Evolutionary conservation across 1,140 invertebrate species (phyloP).

Genomic region (Ganaspis sp.): DNA sequence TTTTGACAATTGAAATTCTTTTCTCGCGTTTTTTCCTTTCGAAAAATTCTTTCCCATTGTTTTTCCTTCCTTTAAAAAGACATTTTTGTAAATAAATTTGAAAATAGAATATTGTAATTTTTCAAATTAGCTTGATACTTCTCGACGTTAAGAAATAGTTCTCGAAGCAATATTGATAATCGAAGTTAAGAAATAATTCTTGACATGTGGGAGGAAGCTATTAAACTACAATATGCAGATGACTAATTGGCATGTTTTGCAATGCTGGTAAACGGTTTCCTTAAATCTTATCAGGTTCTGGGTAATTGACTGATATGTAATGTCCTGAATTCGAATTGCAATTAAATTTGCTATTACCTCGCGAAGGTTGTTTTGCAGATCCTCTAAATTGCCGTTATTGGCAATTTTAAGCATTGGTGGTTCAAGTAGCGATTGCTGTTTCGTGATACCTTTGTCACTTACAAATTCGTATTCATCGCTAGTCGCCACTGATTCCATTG

Average conservation of each 20-base stretch:
- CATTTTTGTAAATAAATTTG: too few species aligned
- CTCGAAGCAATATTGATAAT: background rate
- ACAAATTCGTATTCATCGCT: conserved; percentile 92
- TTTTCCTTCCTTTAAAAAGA: too few species aligned
- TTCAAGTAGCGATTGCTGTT: conserved; percentile 70
- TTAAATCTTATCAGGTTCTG: conserved; percentile 31
- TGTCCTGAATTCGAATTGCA: conserved; percentile 25
- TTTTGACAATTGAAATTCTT: too few species aligned
- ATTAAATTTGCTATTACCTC: conserved; percentile 76
- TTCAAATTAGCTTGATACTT: too few species aligned
- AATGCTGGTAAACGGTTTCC: background rate
- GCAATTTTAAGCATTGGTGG: conserved; percentile 85
- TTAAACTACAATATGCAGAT: conserved; percentile 1
- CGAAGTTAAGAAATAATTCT: background rate
- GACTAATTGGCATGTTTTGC: conserved; percentile 16
- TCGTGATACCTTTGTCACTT: conserved; percentile 69
- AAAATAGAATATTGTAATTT: too few species aligned
- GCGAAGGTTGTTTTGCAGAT: conserved; percentile 84
- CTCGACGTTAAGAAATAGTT: too few species aligned
- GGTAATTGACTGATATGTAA: background rate
- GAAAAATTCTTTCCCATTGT: too few species aligned
- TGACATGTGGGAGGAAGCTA: background rate
- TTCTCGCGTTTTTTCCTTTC: too few species aligned
- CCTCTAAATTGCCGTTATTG: conserved; percentile 84
- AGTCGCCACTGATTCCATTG: conserved; percentile 87